Base-by-base conservation (phyloP, 2,797 vertebrate species). In the Sciaenops ocellatus region DNA sequence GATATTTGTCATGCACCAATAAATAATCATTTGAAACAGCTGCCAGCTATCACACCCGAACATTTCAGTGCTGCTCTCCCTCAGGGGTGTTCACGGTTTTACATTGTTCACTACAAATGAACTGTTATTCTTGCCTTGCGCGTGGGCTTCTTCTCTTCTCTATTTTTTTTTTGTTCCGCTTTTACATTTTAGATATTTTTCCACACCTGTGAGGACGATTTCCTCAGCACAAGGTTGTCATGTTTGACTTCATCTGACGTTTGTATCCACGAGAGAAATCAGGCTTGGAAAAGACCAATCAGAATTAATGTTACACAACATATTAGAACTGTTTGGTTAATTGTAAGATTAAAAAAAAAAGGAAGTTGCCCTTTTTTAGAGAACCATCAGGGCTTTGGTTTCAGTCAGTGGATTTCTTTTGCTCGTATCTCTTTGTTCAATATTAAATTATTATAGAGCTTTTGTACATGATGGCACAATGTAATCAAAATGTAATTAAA, bases 391-490 rank as follows among this genome's bases (percentile, higher is more conserved):
- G 26, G 64, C 28, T 34, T 48, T 54, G 59, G 64, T 74, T 65
- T 76, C 54, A 42, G 44, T 86, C 57, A 42, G 56, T 72, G 38
- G 50, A 46, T 69, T 78, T 65, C 1, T 80, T 75, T 64, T 80
- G 61, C 61, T 65, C 69, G 59, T 83, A 70, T 74, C 51, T 69
- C 44, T 86, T 71, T 59, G 72, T 83, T 82, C 50, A 79, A 52
- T 70, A 76, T 86, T 68, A 62, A 72, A 84, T 83, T 67, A 85
- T 79, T 86, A 69, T 64, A 65, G 20, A 77, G 83, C 80, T 82
- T 89, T 88, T 91, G 83, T 89, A 89, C 76, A 86, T 86, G 73
- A 85, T 52, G 57, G 75, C 73, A 88, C 68, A 80, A 48, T 79
- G 69, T 82, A 84, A 78, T 76, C 51, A 46, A 78, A 73, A 24